Evolutionary conservation across 2,888 invertebrate genomes (phyloP), one percentile per base, ranked within the genome.

Genomic region (Aspidiotus destructor): DNA sequence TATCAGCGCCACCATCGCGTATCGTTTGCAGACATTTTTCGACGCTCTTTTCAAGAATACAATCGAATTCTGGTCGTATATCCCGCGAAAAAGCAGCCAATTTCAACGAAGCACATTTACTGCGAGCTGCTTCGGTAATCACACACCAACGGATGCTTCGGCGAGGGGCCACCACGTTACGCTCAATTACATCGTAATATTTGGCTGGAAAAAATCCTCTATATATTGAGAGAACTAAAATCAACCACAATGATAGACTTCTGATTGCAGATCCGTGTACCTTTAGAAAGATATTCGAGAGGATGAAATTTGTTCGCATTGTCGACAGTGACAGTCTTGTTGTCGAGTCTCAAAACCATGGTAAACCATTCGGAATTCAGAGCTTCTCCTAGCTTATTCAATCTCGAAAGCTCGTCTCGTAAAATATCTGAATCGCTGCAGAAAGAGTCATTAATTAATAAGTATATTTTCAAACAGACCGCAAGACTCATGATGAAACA

Each of bases 31-130:
- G 78, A 75, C 90, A 91, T 44, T 82, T 83, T 10, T 84, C 82
- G 60, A 84, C 81, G 41, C 81, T 81, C 53, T 82, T 79, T 57
- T 87, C 84, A 71, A 82, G 80, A 1, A 87, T 79, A 75, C 94
- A 95, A 74, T 88, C 86, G 61, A 93, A 81, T 72, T 85, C 84
- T 0, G 94, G 94, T 8, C 90, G 81, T 55, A 89, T 85, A 74
- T 89, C 86, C 69, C 90, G 81, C 3, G 89, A 87, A 76, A 85
- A 87, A 0, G 90, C 86, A 42, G 87, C 86, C 70, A 82, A 81
- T 0, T 84, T 81, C 75, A 92, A 82, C 0, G 83, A 82, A 13
- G 82, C 79, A 75, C 94, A 94, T 76, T 94, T 94, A 16, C 82
- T 80, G 71, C 84, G 76, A 71, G 88, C 90, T 3, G 82, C 82